Base-by-base conservation (phyloP, 2,113 vertebrate species). In the Syrmaticus mikado region DNA sequence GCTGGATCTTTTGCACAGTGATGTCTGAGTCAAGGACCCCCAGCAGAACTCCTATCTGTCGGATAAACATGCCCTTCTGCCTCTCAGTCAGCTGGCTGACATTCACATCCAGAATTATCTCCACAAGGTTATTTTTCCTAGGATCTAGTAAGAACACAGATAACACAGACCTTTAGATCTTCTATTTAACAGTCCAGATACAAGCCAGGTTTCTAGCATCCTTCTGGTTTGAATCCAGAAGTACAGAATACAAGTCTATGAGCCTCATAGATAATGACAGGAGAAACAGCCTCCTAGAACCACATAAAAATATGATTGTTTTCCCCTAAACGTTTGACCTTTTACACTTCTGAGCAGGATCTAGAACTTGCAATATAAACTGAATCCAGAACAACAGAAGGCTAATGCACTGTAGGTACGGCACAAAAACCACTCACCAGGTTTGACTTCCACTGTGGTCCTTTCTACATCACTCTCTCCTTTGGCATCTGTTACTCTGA, bases 21-120 rank as follows among this genome's bases (percentile, higher is more conserved):
- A 99, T 99, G 98, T 99, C 99, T 1, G 98, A 99, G 97, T 99
- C 99, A 6, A 99, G 98, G 87, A 99, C 98, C 16, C 99, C 99
- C 90, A 99, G 98, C 60, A 99, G 97, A 32, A 99, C 99, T 0
- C 98, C 99, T 0, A 99, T 99, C 94, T 99, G 99, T 32, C 99
- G 98, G 94, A 99, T 98, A 93, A 99, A 98, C 99, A 99, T 99
- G 57, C 99, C 99, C 41, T 98, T 99, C 97, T 99, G 99, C 19
- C 99, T 98, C 95, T 99, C 98, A 2, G 98, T 98, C 79, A 99
- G 98, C 96, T 99, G 98, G 68, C 98, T 98, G 64, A 99, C 98
- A 0, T 98, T 96, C 27, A 99, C 98, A 92, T 99, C 99, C 97
- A 99, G 97, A 81, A 99, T 98, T 93, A 99, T 97, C 98, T 99